Percentiles rank a stretch among this genome's conserved stretches.
phyloP scores from a whole-genome alignment of 2,888 invertebrate species.

The Netelia virgata region DNA sequence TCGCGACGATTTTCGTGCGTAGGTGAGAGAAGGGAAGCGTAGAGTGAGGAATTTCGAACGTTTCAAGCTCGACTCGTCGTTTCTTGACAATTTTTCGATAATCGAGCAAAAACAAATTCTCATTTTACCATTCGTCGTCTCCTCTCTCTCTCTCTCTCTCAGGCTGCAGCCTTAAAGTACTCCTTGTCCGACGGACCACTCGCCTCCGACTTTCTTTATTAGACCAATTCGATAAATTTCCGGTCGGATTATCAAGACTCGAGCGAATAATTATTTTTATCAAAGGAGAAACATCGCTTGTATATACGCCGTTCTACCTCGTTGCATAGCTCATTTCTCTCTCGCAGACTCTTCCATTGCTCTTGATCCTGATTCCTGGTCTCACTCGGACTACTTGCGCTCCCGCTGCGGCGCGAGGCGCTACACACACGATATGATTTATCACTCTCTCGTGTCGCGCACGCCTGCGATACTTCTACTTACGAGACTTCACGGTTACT shows the following conservation, averaged over 20 bases:
- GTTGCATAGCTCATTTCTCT: not conserved
- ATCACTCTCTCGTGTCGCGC: slow-evolving; percentile 65
- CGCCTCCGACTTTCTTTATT: slow-evolving; percentile 47
- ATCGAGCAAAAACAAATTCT: no score
- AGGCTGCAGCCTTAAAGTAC: not conserved
- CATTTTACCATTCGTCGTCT: no score
- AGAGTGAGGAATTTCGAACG: no score
- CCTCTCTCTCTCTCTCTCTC: not conserved
- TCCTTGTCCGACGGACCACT: slow-evolving; percentile 8
- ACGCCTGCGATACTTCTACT: slow-evolving; percentile 29
- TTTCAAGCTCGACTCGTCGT: no score
- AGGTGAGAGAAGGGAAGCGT: no score
- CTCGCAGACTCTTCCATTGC: slow-evolving; percentile 6
- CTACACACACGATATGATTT: slow-evolving; percentile 58
- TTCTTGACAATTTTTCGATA: no score
- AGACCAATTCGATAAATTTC: slow-evolving; percentile 63
- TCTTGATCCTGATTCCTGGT: slow-evolving; percentile 66
- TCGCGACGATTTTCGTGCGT: no score
- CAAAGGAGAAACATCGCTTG: slow-evolving; percentile 43
- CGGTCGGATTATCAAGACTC: slow-evolving; percentile 58
- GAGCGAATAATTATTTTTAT: slow-evolving; percentile 64
- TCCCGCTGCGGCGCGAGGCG: slow-evolving; percentile 50
- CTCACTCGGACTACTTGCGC: slow-evolving; percentile 38
- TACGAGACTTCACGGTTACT: slow-evolving; percentile 59
- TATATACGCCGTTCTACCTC: slow-evolving; percentile 2